Conservation (phyloP, 2,113 vertebrate species). For the Cygnus atratus region DNA sequence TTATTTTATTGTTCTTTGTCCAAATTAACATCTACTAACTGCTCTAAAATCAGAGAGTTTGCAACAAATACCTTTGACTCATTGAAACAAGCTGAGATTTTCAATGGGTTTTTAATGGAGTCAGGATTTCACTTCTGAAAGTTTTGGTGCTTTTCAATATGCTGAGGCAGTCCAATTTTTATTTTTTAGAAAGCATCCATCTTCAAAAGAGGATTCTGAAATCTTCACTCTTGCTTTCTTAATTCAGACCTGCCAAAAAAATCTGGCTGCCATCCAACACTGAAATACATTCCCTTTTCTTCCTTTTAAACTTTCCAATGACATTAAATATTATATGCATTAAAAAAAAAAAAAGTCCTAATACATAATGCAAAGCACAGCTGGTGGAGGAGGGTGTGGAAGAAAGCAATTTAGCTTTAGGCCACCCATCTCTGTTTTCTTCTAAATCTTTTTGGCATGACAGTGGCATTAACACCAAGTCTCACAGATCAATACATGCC, state of each 20-base stretch:
- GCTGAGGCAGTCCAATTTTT: neutral
- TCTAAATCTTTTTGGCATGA: neutral
- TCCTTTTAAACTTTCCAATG: neutral
- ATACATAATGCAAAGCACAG: neutral
- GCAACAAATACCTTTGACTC: neutral
- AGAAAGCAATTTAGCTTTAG: neutral
- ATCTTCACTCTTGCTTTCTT: neutral
- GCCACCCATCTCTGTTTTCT: neutral
- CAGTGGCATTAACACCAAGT: neutral
- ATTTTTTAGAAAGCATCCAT: neutral
- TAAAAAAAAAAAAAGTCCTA: neutral
- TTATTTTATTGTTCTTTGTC: neutral
- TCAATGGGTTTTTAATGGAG: neutral
- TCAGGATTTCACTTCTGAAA: neutral
- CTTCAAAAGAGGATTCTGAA: constrained; percentile 9
- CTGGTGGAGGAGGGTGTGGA: neutral
- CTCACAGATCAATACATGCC: neutral
- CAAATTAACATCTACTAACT: neutral
- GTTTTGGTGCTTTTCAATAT: neutral
- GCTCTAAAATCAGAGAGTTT: neutral
- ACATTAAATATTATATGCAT: neutral
- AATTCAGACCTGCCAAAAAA: neutral
- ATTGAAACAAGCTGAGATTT: neutral
- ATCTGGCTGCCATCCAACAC: neutral
- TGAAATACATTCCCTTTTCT: neutral